Conservation (phyloP, 1,140 invertebrate species). For the Diorhabda elongata region DNA sequence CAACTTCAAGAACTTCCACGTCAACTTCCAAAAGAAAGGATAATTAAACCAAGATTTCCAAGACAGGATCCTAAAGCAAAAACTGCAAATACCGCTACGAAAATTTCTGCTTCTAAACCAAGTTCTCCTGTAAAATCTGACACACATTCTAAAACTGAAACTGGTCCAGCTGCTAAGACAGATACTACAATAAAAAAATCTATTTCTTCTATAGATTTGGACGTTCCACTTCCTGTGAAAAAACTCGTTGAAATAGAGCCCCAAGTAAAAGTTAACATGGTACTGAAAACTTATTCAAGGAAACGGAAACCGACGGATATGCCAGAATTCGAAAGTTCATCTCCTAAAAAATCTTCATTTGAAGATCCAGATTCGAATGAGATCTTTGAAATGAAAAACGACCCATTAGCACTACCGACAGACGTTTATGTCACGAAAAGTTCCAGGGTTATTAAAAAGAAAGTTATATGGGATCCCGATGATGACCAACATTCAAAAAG, state of each 20-base stretch:
- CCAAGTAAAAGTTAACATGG: constrained; percentile 31
- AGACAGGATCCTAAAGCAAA: not conserved
- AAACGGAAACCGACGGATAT: constrained; percentile 40
- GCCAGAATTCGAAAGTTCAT: constrained; percentile 15
- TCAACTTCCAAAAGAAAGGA: constrained; percentile 17
- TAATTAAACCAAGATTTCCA: constrained; percentile 4
- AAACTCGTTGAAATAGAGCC: constrained; percentile 27
- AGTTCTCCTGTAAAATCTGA: not conserved
- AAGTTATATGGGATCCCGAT: constrained; percentile 67
- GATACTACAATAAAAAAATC: not conserved
- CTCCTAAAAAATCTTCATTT: constrained; percentile 25
- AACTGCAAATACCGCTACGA: not conserved
- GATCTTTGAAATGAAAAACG: constrained; percentile 21
- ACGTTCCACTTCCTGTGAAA: constrained; percentile 5
- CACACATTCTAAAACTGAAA: not conserved
- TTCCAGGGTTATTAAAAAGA: constrained; percentile 60
- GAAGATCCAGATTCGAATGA: constrained; percentile 3
- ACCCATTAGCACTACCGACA: constrained; percentile 12
- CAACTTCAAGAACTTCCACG: constrained; percentile 41
- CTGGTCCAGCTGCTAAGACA: not conserved
- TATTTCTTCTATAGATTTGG: not conserved
- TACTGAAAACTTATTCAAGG: constrained; percentile 43
- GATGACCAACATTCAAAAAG: constrained; percentile 44
- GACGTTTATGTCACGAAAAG: constrained; percentile 46
- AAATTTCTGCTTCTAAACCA: not conserved